These are phyloP conservation scores for Notolepis coatsorum DNA, from an alignment of 2,797 vertebrate genomes.

Conservation along the genomic window DNA sequence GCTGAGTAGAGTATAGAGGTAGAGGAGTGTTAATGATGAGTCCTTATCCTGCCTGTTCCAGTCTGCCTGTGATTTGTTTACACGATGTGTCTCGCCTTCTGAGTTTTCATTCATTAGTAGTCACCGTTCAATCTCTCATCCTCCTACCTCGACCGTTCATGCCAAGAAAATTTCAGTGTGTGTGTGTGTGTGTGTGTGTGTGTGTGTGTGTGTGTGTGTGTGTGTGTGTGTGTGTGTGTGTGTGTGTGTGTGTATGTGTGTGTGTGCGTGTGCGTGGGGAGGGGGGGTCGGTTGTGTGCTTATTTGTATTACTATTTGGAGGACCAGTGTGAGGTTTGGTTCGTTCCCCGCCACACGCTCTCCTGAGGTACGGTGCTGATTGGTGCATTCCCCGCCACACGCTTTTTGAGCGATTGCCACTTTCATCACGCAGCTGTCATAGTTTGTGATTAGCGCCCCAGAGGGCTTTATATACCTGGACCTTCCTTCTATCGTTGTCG, in stretches of 20 bases:
- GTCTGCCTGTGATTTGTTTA: conserved; percentile 54
- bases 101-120: conserved; percentile 53
- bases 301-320: too few relatives aligned
- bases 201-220: conserved; percentile 8
- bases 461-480: too few relatives aligned
- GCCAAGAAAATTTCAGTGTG: too few relatives aligned
- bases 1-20: conserved; percentile 31
- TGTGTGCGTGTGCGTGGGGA: not conserved
- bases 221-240: not conserved
- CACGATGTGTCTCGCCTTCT: conserved; percentile 40
- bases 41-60: conserved; percentile 44
- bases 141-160: conserved; percentile 39
- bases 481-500: too few relatives aligned
- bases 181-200: not conserved
- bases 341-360: too few relatives aligned
- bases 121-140: conserved; percentile 20
- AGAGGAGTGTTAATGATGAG: conserved; percentile 57
- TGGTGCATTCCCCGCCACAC: too few relatives aligned
- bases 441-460: too few relatives aligned
- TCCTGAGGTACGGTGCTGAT: too few relatives aligned
- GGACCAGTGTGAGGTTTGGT: too few relatives aligned
- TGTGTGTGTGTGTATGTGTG: not conserved
- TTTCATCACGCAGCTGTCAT: too few relatives aligned
- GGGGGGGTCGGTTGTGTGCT: not conserved
- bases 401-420: too few relatives aligned